Evolutionary conservation across 1,140 invertebrate genomes (phyloP).

Genomic region (Cydia pomonella): DNA sequence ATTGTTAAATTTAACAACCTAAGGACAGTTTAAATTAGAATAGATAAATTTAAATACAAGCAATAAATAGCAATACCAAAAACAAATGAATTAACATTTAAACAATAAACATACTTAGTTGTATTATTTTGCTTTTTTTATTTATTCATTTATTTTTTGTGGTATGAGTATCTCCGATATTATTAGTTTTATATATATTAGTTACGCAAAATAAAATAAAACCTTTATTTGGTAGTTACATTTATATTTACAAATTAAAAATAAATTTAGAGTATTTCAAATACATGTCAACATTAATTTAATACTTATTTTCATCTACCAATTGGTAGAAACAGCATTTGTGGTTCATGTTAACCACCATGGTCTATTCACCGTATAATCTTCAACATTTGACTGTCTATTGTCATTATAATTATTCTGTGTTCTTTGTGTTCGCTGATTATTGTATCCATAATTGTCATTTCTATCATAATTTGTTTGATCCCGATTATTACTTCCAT

Average conservation of each 20-base stretch:
- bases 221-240: not conserved
- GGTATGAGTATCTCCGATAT: not conserved
- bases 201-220: not conserved
- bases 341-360: not conserved
- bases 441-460: conserved; percentile 17
- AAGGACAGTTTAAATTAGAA: no score
- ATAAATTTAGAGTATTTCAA: conserved; percentile 8
- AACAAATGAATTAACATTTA: no score
- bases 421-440: not conserved
- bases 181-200: not conserved
- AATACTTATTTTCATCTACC: conserved; percentile 9
- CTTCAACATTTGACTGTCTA: conserved; percentile 3
- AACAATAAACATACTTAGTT: no score
- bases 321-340: not conserved
- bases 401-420: conserved; percentile 15
- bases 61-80: no score
- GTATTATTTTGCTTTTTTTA: no score
- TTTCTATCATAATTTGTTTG: conserved; percentile 19
- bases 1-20: no score
- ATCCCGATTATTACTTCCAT: conserved; percentile 7
- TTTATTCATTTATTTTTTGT: no score
- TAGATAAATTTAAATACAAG: no score
- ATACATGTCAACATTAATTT: not conserved
- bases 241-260: conserved; percentile 3
- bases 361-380: conserved; percentile 19